Conservation (phyloP, 2,888 invertebrate genomes). For the Gymnocheta viridis region DNA sequence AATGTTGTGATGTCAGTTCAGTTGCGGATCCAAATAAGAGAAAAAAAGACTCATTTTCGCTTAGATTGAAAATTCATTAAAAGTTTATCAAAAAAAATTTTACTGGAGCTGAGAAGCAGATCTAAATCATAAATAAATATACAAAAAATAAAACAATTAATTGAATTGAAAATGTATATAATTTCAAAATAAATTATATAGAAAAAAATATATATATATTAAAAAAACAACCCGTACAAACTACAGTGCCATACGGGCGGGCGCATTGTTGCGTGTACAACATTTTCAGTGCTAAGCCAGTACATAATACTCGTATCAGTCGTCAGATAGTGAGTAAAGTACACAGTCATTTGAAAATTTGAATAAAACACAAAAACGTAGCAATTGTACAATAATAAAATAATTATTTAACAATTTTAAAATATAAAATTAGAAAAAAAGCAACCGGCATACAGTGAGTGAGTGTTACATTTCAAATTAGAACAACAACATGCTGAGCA, state of each 20-base stretch:
- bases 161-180: background rate
- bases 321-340: constrained; percentile 45
- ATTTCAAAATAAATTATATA: background rate
- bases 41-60: background rate
- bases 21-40: background rate
- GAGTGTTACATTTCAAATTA: constrained; percentile 2
- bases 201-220: background rate
- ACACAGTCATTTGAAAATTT: constrained; percentile 36
- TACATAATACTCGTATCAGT: constrained; percentile 25
- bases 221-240: background rate
- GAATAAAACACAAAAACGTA: background rate
- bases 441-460: background rate
- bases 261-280: constrained; percentile 51
- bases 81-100: no score
- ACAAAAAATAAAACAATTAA: background rate
- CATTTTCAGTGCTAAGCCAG: constrained; percentile 31
- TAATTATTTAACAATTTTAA: constrained; percentile 37
- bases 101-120: background rate
- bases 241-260: constrained; percentile 24
- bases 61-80: background rate
- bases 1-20: background rate
- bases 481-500: constrained; percentile 77
- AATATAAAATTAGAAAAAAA: background rate
- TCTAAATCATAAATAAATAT: background rate
- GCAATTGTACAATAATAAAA: constrained; percentile 12